Evolutionary conservation across 1,140 invertebrate genomes (phyloP).

Genomic region (Maniola jurtina): DNA sequence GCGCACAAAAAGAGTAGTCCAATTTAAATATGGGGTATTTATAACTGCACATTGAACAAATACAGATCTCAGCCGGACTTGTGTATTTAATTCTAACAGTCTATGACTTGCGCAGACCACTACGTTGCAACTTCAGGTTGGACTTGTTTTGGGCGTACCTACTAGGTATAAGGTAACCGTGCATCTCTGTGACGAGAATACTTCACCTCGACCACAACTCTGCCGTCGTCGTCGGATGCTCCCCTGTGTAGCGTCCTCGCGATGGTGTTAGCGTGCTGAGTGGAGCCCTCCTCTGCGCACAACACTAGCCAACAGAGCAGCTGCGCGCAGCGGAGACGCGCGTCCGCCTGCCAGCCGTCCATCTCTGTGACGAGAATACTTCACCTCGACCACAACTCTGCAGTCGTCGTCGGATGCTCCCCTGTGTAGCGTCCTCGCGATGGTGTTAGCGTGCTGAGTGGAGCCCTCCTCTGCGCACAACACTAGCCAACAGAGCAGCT

Average conservation of each 20-base stretch:
- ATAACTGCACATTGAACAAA: too few relatives aligned
- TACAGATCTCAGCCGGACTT: too few relatives aligned
- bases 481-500: slow-evolving; percentile 83
- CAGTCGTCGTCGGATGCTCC: slow-evolving; percentile 82
- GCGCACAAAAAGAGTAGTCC: too few relatives aligned
- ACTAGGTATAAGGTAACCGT: too few relatives aligned
- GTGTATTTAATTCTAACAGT: too few relatives aligned
- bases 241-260: slow-evolving; percentile 65
- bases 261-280: slow-evolving; percentile 81
- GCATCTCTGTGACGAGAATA: too few relatives aligned
- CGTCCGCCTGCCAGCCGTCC: slow-evolving; percentile 84
- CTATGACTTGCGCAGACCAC: too few relatives aligned
- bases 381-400: slow-evolving; percentile 82
- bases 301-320: slow-evolving; percentile 84
- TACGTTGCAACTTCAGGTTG: too few relatives aligned
- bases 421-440: slow-evolving; percentile 54
- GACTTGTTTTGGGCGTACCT: too few relatives aligned
- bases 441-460: slow-evolving; percentile 82
- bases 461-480: slow-evolving; percentile 85
- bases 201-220: slow-evolving; percentile 81
- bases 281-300: slow-evolving; percentile 84
- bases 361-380: slow-evolving; percentile 76
- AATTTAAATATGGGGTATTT: too few relatives aligned
- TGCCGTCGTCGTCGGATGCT: slow-evolving; percentile 81
- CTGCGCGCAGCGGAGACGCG: slow-evolving; percentile 84